These are phyloP conservation scores for Zaprionus lineosus DNA, from an alignment of 2,888 invertebrate species.

Conservation along the genomic window DNA sequence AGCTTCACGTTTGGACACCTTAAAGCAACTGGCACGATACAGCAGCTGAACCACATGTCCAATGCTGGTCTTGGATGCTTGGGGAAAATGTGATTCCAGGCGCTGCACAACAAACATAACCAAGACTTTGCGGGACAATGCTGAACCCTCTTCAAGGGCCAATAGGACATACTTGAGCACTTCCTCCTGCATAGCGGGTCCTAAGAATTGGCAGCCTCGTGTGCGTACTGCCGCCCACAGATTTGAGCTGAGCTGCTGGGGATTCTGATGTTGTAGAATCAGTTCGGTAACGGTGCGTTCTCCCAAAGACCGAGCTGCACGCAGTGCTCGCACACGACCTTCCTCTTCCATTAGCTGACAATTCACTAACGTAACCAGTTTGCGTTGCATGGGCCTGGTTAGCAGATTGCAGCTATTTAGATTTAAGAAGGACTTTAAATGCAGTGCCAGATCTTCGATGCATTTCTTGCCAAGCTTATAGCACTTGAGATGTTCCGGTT, in stretches of 20 bases:
- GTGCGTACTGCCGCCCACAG: constrained; percentile 98
- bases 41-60: constrained; percentile 99
- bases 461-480: constrained; percentile 88
- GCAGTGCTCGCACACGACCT: constrained; percentile 89
- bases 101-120: constrained; percentile 99
- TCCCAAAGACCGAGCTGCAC: constrained; percentile 95
- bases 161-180: constrained; percentile 96
- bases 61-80: constrained; percentile 99
- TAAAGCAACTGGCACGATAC: constrained; percentile 99
- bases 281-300: constrained; percentile 97
- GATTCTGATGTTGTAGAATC: constrained; percentile 97
- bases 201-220: constrained; percentile 98
- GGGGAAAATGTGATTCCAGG: constrained; percentile 96
- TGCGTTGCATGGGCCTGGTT: constrained; percentile 97
- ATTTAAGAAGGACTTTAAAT: constrained; percentile 91
- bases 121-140: constrained; percentile 95
- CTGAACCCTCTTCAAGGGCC: constrained; percentile 97
- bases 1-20: constrained; percentile 97
- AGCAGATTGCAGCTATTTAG: constrained; percentile 85
- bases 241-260: constrained; percentile 95
- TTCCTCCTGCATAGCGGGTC: constrained; percentile 99
- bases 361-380: constrained; percentile 95
- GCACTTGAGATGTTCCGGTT: constrained; percentile 84
- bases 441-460: constrained; percentile 93
- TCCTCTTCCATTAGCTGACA: constrained; percentile 96